Percentiles rank a stretch among this genome's conserved stretches.
phyloP scores from a whole-genome alignment of 2,113 vertebrate species.

The Dissostichus mawsoni region DNA sequence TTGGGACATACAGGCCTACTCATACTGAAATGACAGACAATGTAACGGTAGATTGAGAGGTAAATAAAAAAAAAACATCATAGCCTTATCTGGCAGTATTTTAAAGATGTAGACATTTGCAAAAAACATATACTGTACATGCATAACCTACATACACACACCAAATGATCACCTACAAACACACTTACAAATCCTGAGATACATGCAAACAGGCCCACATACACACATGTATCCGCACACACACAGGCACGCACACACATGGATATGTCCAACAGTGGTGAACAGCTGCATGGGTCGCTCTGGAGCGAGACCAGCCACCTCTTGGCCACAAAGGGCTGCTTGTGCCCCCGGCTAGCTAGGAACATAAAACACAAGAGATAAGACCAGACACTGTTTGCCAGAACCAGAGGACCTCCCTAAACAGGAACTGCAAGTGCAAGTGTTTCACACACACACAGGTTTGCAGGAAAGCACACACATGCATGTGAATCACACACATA shows the following conservation, averaged over 20 bases:
- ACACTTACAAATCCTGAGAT: constrained; percentile 5
- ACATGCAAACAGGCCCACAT: constrained; percentile 33
- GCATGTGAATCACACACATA: constrained; percentile 9
- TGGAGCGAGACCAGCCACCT: constrained; percentile 82
- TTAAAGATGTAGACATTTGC: constrained; percentile 2
- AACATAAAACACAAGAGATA: constrained; percentile 86
- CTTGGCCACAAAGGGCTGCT: constrained; percentile 84
- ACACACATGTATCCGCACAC: constrained; percentile 15
- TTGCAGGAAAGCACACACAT: constrained; percentile 16
- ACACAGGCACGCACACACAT: constrained; percentile 50
- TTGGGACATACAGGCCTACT: not conserved
- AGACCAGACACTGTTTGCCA: constrained; percentile 81
- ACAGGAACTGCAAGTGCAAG: constrained; percentile 81
- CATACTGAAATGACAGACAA: constrained; percentile 10
- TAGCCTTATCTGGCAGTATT: not conserved
- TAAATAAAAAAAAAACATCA: constrained; percentile 22
- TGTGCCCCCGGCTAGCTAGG: constrained; percentile 78
- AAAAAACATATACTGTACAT: not conserved
- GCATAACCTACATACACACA: not conserved
- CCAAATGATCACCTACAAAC: not conserved
- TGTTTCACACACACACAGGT: constrained; percentile 51
- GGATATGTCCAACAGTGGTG: constrained; percentile 80
- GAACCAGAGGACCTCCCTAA: constrained; percentile 74
- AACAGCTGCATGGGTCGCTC: constrained; percentile 84
- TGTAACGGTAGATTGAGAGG: constrained; percentile 9